These are phyloP conservation scores for Rhynchotus rufescens DNA, from an alignment of 2,797 vertebrate genomes.

Conservation along the genomic window DNA sequence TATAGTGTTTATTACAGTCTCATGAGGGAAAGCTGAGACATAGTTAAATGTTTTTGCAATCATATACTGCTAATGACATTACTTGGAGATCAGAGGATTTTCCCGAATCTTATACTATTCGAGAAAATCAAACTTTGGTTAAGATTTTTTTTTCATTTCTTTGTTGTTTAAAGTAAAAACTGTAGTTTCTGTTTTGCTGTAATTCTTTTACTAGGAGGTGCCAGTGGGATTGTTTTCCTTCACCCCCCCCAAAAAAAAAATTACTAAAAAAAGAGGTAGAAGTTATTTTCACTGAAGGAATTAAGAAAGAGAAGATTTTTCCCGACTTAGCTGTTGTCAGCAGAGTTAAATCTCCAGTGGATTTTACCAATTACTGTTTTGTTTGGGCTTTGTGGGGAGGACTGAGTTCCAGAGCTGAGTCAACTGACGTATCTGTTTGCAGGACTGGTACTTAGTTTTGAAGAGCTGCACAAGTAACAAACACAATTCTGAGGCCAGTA, in stretches of 20 bases:
- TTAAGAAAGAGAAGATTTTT: not conserved
- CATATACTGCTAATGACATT: not conserved
- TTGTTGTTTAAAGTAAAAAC: not conserved
- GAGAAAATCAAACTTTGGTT: not conserved
- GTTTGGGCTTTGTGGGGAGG: not conserved
- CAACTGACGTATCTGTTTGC: not conserved
- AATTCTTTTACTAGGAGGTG: not conserved
- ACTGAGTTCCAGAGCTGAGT: not conserved
- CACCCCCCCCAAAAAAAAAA: too few species aligned
- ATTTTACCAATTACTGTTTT: not conserved
- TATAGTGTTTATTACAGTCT: not conserved
- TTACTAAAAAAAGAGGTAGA: not conserved
- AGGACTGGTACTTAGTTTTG: not conserved
- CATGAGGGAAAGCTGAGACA: not conserved
- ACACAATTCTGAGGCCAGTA: not conserved
- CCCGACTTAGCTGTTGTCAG: not conserved
- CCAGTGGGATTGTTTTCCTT: not conserved
- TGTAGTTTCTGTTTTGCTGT: not conserved
- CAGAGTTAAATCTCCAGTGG: not conserved
- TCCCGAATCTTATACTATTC: not conserved
- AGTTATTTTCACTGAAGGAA: not conserved
- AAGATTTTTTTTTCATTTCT: not conserved
- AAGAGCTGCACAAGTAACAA: not conserved
- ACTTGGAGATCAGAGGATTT: not conserved
- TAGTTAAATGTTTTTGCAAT: not conserved